Conservation (phyloP, 2,888 invertebrate species). For the Drosophila atripex region DNA sequence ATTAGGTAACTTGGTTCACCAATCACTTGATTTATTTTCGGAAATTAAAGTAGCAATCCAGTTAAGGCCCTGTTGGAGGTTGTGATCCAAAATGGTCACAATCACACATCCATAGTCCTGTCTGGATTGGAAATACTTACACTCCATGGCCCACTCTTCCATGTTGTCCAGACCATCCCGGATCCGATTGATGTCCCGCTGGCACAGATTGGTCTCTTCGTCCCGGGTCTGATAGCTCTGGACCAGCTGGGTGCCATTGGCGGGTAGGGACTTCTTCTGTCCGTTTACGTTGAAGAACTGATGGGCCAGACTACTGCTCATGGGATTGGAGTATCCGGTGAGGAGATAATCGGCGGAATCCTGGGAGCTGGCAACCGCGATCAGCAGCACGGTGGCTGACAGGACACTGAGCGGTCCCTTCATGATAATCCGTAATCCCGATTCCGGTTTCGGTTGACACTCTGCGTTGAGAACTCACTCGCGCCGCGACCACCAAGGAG, state of each 20-base stretch:
- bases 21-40: neutral
- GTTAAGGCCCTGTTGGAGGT: too few species aligned
- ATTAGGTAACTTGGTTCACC: too few species aligned
- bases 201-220: conserved; percentile 61
- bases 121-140: conserved; percentile 62
- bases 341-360: conserved; percentile 28
- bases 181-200: conserved; percentile 70
- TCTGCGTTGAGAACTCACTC: neutral
- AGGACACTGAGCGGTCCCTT: conserved; percentile 37
- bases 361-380: conserved; percentile 19
- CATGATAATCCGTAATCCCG: conserved; percentile 49
- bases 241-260: conserved; percentile 39
- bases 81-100: too few species aligned
- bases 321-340: conserved; percentile 58
- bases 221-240: conserved; percentile 18
- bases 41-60: too few species aligned
- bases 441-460: neutral
- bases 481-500: conserved; percentile 33
- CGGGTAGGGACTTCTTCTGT: conserved; percentile 12
- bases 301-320: conserved; percentile 75
- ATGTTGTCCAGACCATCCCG: conserved; percentile 65
- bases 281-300: conserved; percentile 72
- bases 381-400: conserved; percentile 40
- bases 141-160: conserved; percentile 82
- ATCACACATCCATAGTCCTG: too few species aligned